A percentile compares a stretch with the other conserved stretches of the same genome.
These are phyloP conservation scores for Caenorhabditis briggsae DNA, from an alignment of 1,140 invertebrate species.

Conservation along the genomic window DNA sequence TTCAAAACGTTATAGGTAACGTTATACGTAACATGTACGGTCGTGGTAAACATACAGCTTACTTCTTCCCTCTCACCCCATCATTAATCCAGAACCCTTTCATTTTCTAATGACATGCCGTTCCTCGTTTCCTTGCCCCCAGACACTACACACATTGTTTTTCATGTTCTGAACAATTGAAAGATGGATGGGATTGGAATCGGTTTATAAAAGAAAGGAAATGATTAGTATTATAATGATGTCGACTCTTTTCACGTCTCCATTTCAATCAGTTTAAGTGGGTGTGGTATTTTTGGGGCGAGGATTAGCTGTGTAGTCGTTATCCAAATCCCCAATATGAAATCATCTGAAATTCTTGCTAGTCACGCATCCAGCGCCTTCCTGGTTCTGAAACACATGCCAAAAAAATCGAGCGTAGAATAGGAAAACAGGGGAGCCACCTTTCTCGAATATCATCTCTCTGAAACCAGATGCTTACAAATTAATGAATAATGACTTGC, in stretches of 20 bases:
- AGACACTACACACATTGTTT: constrained; percentile 1
- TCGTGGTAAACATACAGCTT: neutral
- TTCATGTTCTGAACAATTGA: constrained; percentile 10
- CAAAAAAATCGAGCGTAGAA: neutral
- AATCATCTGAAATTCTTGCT: constrained; percentile 5
- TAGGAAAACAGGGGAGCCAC: neutral
- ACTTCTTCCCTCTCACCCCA: neutral
- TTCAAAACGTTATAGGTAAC: too few species aligned
- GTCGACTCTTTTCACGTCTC: too few species aligned
- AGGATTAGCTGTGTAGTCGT: too few species aligned
- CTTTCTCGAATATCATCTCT: neutral
- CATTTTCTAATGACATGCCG: constrained; percentile 14
- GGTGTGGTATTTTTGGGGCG: too few species aligned
- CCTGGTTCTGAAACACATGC: constrained; percentile 2
- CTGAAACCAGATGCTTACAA: constrained; percentile 11
- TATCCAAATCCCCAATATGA: neutral
- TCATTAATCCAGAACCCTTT: constrained; percentile 37
- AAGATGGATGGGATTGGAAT: constrained; percentile 10
- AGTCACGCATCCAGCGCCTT: neutral
- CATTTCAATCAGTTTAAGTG: too few species aligned
- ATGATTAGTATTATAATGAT: too few species aligned
- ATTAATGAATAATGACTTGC: constrained; percentile 34
- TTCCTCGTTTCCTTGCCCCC: neutral
- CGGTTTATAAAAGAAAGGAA: too few species aligned
- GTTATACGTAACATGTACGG: too few species aligned